Evolutionary conservation across 92 coral and sea anemone species (phyloP).

Genomic region (Parazoanthus swiftii): DNA sequence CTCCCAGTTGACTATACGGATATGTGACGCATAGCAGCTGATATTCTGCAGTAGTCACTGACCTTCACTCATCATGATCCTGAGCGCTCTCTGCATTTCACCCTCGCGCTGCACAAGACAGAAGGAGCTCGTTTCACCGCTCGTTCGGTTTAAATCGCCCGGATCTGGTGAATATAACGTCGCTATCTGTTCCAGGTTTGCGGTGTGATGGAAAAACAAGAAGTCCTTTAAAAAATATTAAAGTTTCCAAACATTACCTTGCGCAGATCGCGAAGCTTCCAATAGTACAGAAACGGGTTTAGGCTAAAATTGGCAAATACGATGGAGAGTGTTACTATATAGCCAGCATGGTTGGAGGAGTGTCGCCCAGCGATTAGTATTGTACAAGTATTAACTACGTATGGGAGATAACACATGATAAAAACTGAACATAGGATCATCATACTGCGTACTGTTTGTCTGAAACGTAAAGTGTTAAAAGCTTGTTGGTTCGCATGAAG

Average conservation of each 20-base stretch:
- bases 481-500: background rate
- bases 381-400: background rate
- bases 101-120: too few relatives aligned
- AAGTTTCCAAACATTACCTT: background rate
- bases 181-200: too few relatives aligned
- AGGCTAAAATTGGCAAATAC: slow-evolving; percentile 1
- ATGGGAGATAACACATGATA: slow-evolving; percentile 3
- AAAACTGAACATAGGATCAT: background rate
- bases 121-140: too few relatives aligned
- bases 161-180: too few relatives aligned
- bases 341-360: background rate
- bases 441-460: background rate
- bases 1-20: too few relatives aligned
- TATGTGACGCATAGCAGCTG: too few relatives aligned
- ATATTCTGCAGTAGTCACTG: too few relatives aligned
- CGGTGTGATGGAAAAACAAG: too few relatives aligned
- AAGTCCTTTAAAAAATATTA: background rate
- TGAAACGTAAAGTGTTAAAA: background rate
- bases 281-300: slow-evolving; percentile 1
- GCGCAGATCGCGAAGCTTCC: slow-evolving; percentile 1
- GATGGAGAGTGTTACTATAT: background rate
- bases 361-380: background rate
- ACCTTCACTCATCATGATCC: too few relatives aligned
- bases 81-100: too few relatives aligned
- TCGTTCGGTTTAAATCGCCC: too few relatives aligned